Percentiles rank a stretch among this genome's conserved stretches.
These are phyloP conservation scores for Scaptomyza parva DNA, from an alignment of 2,888 invertebrate species.

Conservation along the genomic window DNA sequence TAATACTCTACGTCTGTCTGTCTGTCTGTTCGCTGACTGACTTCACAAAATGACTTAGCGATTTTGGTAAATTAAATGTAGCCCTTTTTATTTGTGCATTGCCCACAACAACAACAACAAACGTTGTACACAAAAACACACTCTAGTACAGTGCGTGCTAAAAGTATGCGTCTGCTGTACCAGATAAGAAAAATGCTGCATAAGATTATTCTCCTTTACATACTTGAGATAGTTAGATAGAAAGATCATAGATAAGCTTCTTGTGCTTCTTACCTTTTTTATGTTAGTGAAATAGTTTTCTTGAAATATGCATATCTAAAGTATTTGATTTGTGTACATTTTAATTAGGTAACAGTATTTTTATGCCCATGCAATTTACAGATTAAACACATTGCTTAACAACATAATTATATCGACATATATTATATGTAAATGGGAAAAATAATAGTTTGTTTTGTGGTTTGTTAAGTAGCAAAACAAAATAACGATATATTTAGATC, in stretches of 20 bases:
- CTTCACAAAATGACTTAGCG: constrained; percentile 55
- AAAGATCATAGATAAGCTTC: constrained; percentile 9
- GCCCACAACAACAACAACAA: constrained; percentile 11
- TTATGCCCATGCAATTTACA: background rate
- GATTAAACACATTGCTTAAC: too few relatives aligned
- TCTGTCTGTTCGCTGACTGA: constrained; percentile 4
- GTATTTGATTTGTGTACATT: background rate
- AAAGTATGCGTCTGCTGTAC: constrained; percentile 21
- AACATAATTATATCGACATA: too few relatives aligned
- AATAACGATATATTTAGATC: too few relatives aligned
- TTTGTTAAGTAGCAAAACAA: too few relatives aligned
- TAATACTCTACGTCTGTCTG: background rate
- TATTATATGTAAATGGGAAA: too few relatives aligned
- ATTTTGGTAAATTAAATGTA: constrained; percentile 56
- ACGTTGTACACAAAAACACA: background rate
- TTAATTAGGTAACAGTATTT: background rate
- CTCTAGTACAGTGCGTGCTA: constrained; percentile 44
- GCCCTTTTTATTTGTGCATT: constrained; percentile 19
- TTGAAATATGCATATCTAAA: background rate
- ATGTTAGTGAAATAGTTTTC: background rate
- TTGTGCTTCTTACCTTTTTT: background rate
- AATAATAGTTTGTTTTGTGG: too few relatives aligned
- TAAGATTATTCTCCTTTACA: background rate
- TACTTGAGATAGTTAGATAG: constrained; percentile 2
- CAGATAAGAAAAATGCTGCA: constrained; percentile 1